Evolutionary conservation across 2,888 invertebrate species (phyloP), one percentile per base, ranked within the genome.

Genomic region (Artemia sinica): DNA sequence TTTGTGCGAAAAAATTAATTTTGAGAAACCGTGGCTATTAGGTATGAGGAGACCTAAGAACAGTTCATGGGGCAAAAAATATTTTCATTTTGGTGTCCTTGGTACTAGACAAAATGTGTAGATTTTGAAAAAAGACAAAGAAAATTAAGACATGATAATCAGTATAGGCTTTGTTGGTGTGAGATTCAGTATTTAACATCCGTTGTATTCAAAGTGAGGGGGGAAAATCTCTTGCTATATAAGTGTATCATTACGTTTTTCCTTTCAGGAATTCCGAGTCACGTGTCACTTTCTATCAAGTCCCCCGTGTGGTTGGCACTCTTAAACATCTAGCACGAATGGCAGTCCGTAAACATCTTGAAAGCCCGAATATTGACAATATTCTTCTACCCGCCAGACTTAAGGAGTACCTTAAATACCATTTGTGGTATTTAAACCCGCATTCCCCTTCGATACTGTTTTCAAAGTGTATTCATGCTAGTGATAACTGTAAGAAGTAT

Each of bases 241-340:
- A 48, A 50, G 68, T 50, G 8, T 10, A 50, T 49, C 52, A 69
- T 69, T 69, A 9, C 14, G 41, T 71, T 65, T 69, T 70, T 18
- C 18, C 71, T 74, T 73, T 65, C 74, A 80, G 80, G 66, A 77
- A 75, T 51, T 73, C 76, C 41, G 74, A 75, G 69, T 80, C 80
- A 65, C 74, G 75, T 49, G 77, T 80, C 9, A 72, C 73, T 28
- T 77, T 80, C 73, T 78, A 76, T 73, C 70, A 75, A 67, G 73
- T 78, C 9, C 75, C 76, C 4, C 70, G 73, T 52, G 72, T 73
- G 51, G 75, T 78, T 49, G 73, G 75, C 50, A 72, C 74, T 68
- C 75, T 81, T 52, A 76, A 77, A 69, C 79, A 79, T 71, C 71
- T 79, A 66, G 76, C 78, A 68, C 75, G 80, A 50, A 74, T 75